phyloP scores from a whole-genome alignment of 1,140 invertebrate genomes.

The Lucilia cuprina region DNA sequence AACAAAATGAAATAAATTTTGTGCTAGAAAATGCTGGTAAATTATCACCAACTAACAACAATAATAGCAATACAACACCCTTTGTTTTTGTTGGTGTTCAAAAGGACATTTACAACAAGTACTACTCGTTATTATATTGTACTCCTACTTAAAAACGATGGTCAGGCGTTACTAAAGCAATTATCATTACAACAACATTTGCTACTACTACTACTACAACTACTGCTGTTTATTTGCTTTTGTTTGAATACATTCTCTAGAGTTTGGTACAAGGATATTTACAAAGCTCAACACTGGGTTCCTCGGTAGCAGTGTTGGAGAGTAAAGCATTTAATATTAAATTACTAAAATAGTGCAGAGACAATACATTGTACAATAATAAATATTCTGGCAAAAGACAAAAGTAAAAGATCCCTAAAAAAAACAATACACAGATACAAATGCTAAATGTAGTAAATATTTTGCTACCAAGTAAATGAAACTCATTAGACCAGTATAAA shows the following conservation, averaged over 20 bases:
- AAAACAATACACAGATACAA: neutral
- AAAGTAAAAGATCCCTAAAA: neutral
- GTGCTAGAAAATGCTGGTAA: neutral
- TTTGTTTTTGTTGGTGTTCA: neutral
- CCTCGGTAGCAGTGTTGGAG: neutral
- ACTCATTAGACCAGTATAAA: constrained; percentile 17
- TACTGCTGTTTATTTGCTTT: neutral
- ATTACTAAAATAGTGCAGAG: neutral
- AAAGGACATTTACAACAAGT: neutral
- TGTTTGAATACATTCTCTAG: neutral
- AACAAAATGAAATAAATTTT: neutral
- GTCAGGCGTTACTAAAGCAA: neutral
- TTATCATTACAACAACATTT: neutral
- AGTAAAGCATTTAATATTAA: neutral
- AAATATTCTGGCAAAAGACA: neutral
- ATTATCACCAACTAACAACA: neutral
- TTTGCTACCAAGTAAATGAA: neutral
- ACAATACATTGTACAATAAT: neutral
- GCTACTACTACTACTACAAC: neutral
- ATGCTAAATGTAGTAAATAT: neutral
- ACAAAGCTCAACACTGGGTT: neutral
- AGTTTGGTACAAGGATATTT: neutral
- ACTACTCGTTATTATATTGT: neutral
- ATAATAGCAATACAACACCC: neutral
- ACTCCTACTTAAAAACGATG: neutral